A percentile compares a stretch with the other conserved stretches of the same genome.
Conservation (phyloP, 2,888 invertebrate genomes). For the Lamellibrachia satsuma region DNA sequence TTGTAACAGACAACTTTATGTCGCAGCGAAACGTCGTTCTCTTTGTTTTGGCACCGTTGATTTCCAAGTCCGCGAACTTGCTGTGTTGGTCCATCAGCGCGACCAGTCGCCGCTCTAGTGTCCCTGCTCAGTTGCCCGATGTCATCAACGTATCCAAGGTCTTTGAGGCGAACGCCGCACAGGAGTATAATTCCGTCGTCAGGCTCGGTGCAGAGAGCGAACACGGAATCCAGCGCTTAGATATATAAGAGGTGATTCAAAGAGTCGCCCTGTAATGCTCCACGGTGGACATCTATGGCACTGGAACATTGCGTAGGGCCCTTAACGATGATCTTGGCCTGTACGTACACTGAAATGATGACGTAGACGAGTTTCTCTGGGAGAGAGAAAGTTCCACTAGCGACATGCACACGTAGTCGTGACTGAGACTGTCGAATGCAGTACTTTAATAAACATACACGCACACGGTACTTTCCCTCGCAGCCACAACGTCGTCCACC, state of each 20-base stretch:
- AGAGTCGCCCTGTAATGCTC: not conserved
- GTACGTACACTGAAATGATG: not conserved
- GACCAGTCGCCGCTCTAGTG: not conserved
- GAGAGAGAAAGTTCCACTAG: not conserved
- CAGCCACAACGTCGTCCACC: too few relatives aligned
- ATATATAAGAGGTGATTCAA: not conserved
- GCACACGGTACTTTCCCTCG: too few relatives aligned
- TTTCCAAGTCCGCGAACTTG: not conserved
- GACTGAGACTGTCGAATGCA: not conserved
- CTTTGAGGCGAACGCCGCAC: too few relatives aligned
- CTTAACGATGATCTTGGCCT: not conserved
- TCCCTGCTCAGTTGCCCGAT: not conserved
- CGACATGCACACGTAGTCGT: not conserved
- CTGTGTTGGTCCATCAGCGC: not conserved
- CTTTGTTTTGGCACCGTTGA: not conserved
- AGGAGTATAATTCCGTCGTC: not conserved
- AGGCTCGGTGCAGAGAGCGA: too few relatives aligned
- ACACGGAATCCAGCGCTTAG: too few relatives aligned
- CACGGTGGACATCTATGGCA: not conserved
- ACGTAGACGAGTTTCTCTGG: not conserved
- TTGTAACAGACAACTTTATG: not conserved
- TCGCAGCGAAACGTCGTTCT: not conserved
- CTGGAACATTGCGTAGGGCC: not conserved
- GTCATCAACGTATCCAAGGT: not conserved
- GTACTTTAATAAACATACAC: not conserved